Percentiles rank a stretch among this genome's conserved stretches.
These are phyloP conservation scores for Apocheima hispidaria DNA, from an alignment of 2,888 invertebrate genomes.

Conservation along the genomic window DNA sequence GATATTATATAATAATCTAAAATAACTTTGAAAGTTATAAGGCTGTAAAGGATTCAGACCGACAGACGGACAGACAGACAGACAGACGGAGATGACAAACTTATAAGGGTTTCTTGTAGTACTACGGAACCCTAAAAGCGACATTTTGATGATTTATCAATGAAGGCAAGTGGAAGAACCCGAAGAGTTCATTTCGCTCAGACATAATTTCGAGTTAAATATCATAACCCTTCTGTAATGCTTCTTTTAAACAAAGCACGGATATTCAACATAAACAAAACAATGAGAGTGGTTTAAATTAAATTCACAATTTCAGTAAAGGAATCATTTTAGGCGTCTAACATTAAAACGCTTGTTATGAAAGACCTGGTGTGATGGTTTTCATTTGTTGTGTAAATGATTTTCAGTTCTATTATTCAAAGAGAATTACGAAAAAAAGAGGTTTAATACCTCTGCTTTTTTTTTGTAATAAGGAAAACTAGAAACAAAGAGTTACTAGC, in stretches of 20 bases:
- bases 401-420: neutral
- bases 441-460: neutral
- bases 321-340: constrained; percentile 25
- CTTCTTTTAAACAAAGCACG: constrained; percentile 39
- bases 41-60: no score
- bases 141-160: no score
- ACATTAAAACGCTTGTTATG: constrained; percentile 22
- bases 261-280: constrained; percentile 38
- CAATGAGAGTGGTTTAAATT: constrained; percentile 29
- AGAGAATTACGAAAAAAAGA: neutral
- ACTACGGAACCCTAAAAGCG: no score
- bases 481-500: no score
- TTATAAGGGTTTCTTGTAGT: no score
- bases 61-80: no score
- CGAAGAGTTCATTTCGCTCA: constrained; percentile 11
- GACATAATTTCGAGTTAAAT: constrained; percentile 17
- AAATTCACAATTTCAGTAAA: constrained; percentile 25
- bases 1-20: no score
- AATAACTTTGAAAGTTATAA: no score
- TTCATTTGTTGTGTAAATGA: constrained; percentile 5
- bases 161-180: neutral
- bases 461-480: neutral
- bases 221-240: constrained; percentile 36
- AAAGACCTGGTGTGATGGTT: constrained; percentile 11
- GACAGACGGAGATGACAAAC: no score